Base-by-base conservation (phyloP, 2,113 vertebrate genomes). In the Pogonocichla stellata region DNA sequence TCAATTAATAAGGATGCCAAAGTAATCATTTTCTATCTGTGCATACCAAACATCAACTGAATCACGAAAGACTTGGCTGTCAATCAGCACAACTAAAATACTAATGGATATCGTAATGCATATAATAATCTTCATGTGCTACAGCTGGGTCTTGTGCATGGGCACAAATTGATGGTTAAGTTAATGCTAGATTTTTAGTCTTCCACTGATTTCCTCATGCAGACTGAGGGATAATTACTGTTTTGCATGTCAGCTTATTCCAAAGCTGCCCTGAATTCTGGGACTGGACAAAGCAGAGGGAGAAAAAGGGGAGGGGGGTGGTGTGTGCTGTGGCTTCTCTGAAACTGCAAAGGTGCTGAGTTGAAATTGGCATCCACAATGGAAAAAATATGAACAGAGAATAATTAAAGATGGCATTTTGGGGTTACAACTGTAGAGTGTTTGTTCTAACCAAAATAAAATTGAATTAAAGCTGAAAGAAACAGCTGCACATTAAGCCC, bases 391-490 rank as follows among this genome's bases (percentile, higher is more conserved):
- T 36, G 54, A 91, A 53, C 1, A 10, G 92, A 95, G 64, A 95
- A 50, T 97, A 96, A 97, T 97, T 96, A 94, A 96, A 96, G 91
- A 69, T 97, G 96, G 94, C 96, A 96, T 96, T 97, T 97, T 96
- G 77, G 85, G 96, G 92, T 96, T 97, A 96, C 90, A 95, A 67
- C 86, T 64, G 81, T 58, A 72, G 62, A 95, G 81, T 91, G 90
- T 74, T 85, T 95, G 51, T 90, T 89, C 77, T 71, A 88, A 88
- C 50, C 38, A 96, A 95, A 96, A 81, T 80, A 56, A 95, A 96
- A 87, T 95, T 88, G 97, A 96, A 97, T 96, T 92, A 86, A 96
- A 96, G 45, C 93, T 95, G 96, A 97, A 97, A 95, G 95, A 95
- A 97, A 96, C 96, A 97, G 93, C 95, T 97, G 95, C 95, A 95